phyloP scores from a whole-genome alignment of 2,888 invertebrate species.

The Chaetogeoica ovagalla region DNA sequence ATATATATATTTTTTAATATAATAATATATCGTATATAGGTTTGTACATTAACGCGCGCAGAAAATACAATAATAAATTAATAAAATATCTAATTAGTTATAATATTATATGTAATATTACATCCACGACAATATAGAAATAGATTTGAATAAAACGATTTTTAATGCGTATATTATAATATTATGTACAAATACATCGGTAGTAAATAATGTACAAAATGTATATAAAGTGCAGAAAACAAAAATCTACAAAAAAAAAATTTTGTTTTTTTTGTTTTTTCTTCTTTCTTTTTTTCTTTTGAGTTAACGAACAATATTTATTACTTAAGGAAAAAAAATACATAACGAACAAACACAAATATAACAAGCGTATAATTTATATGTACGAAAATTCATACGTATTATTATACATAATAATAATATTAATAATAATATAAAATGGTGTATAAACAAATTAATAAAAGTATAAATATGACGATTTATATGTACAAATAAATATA shows the following conservation, averaged over 20 bases:
- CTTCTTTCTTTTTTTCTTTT: too few species aligned
- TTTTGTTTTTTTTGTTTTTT: too few species aligned
- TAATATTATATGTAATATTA: background rate
- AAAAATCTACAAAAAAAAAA: too few species aligned
- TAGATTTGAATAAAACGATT: background rate
- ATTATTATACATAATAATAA: constrained; percentile 14
- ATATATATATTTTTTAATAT: background rate
- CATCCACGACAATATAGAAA: background rate
- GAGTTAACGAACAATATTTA: constrained; percentile 7
- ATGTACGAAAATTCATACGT: background rate
- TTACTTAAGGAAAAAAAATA: constrained; percentile 19
- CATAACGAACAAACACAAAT: constrained; percentile 46
- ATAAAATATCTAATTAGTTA: constrained; percentile 17
- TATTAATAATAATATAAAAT: background rate
- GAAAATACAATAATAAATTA: constrained; percentile 28
- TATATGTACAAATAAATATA: background rate
- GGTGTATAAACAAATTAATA: constrained; percentile 19
- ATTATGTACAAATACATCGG: too few species aligned
- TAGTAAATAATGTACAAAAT: too few species aligned
- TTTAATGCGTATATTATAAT: too few species aligned
- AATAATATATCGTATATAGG: background rate
- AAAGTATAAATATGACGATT: constrained; percentile 11
- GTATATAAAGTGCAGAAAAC: too few species aligned
- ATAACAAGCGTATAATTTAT: constrained; percentile 36
- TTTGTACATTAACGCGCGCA: constrained; percentile 2